Evolutionary conservation across 2,888 invertebrate genomes (phyloP).

Genomic region (Encarsia formosa): DNA sequence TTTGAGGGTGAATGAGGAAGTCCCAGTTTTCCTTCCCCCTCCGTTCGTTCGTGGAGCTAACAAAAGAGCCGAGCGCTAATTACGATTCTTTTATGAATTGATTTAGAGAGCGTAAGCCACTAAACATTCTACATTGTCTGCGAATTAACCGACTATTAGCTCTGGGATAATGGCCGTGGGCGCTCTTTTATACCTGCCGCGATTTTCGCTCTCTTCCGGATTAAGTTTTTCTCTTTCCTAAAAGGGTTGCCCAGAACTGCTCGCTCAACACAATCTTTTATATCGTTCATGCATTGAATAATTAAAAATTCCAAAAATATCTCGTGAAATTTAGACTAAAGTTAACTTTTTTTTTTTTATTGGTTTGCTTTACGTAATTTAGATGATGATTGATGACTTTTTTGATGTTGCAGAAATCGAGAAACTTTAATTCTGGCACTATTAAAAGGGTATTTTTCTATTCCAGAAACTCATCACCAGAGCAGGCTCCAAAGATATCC

Average conservation of each 20-base stretch:
- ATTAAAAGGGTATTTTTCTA: constrained; percentile 36
- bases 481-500: constrained; percentile 29
- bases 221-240: too few species aligned
- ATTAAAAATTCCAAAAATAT: too few species aligned
- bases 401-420: too few species aligned
- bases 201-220: constrained; percentile 36
- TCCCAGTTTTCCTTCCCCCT: constrained; percentile 37
- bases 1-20: too few species aligned
- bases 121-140: constrained; percentile 48
- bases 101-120: constrained; percentile 43
- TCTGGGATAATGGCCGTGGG: constrained; percentile 43
- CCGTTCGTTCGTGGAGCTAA: constrained; percentile 27
- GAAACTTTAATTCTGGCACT: too few species aligned
- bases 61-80: constrained; percentile 40
- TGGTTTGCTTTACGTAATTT: too few species aligned
- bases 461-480: constrained; percentile 34
- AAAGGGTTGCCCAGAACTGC: too few species aligned
- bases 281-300: too few species aligned
- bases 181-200: constrained; percentile 36
- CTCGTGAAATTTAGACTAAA: too few species aligned
- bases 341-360: too few species aligned
- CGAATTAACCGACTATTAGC: constrained; percentile 49
- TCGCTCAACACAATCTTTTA: too few species aligned
- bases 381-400: too few species aligned
- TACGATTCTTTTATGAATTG: constrained; percentile 51